A percentile compares a stretch with the other conserved stretches of the same genome.
phyloP scores from a whole-genome alignment of 2,888 invertebrate genomes.

The Nomada ruficornis region DNA sequence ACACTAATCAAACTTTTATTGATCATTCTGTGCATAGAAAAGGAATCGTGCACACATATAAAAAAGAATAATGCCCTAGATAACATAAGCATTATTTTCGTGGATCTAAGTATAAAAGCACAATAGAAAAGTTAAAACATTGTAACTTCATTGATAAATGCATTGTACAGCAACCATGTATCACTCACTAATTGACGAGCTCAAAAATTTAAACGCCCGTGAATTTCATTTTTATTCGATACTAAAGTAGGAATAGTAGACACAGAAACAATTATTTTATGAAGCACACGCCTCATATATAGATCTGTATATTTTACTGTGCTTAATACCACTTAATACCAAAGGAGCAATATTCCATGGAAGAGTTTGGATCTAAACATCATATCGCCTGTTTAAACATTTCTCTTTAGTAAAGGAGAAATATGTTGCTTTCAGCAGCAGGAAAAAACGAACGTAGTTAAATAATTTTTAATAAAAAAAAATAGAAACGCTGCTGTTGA shows the following conservation, averaged over 20 bases:
- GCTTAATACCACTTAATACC: slow-evolving; percentile 43
- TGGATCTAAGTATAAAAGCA: slow-evolving; percentile 54
- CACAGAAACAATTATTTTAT: slow-evolving; percentile 37
- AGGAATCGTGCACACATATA: slow-evolving; percentile 51
- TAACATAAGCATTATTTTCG: slow-evolving; percentile 32
- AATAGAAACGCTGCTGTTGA: slow-evolving; percentile 8
- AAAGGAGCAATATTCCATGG: slow-evolving; percentile 54
- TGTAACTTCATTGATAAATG: slow-evolving; percentile 52
- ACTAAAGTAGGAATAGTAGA: slow-evolving; percentile 41
- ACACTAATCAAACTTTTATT: slow-evolving; percentile 35
- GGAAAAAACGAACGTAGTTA: slow-evolving; percentile 24
- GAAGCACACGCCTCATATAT: slow-evolving; percentile 31
- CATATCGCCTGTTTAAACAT: slow-evolving; percentile 36
- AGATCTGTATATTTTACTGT: slow-evolving; percentile 24
- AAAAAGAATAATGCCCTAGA: slow-evolving; percentile 50
- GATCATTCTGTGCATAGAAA: slow-evolving; percentile 29
- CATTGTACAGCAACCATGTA: slow-evolving; percentile 49
- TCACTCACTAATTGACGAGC: slow-evolving; percentile 35
- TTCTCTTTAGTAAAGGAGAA: slow-evolving; percentile 32
- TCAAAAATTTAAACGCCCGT: slow-evolving; percentile 42
- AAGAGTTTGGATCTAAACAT: slow-evolving; percentile 61
- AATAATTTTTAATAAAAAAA: slow-evolving; percentile 8
- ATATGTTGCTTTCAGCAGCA: slow-evolving; percentile 38
- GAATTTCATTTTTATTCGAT: slow-evolving; percentile 35
- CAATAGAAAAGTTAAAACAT: slow-evolving; percentile 50